Evolutionary conservation across 2,113 vertebrate species (phyloP), one percentile per base, ranked within the genome.

Genomic region (Chloropsis hardwickii): DNA sequence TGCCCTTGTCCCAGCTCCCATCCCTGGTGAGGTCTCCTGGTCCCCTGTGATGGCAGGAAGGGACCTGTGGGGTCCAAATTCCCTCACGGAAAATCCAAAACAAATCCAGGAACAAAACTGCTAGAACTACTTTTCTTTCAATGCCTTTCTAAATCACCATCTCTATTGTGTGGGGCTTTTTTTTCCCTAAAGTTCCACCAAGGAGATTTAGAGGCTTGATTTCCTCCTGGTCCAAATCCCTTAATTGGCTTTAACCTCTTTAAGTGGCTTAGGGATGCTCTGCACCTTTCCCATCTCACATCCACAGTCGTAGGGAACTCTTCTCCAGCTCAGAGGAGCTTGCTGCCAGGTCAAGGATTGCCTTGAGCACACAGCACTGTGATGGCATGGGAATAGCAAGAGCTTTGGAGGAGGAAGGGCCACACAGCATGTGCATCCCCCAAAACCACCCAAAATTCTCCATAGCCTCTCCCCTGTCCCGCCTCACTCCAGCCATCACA

Each of bases 191-290:
- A 81, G 60, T 92, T 84, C 31, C 67, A 56, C 44, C 64, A 65
- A 78, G 76, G 64, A 94, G 93, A 83, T 92, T 94, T 88, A 93
- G 64, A 94, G 48, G 88, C 93, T 96, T 44, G 0, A 28, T 95
- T 94, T 96, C 93, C 72, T 92, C 48, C 21, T 28, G 47, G 64
- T 90, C 85, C 51, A 67, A 96, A 96, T 96, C 95, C 72, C 25
- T 90, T 96, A 92, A 96, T 88, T 94, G 90, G 88, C 76, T 95
- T 97, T 92, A 94, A 88, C 69, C 50, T 94, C 67, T 79, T 74
- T 88, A 92, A 92, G 54, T 39, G n/a, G 86, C 91, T 95, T 88
- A 94, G 69, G 81, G 53, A 56, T 33, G 69, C 77, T 93, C 76
- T 81, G 92, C 82, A 94, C 94, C 92, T 96, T 86, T 92, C 47